Evolutionary conservation across 2,113 vertebrate species (phyloP).

Genomic region (Dromiciops gliroides): DNA sequence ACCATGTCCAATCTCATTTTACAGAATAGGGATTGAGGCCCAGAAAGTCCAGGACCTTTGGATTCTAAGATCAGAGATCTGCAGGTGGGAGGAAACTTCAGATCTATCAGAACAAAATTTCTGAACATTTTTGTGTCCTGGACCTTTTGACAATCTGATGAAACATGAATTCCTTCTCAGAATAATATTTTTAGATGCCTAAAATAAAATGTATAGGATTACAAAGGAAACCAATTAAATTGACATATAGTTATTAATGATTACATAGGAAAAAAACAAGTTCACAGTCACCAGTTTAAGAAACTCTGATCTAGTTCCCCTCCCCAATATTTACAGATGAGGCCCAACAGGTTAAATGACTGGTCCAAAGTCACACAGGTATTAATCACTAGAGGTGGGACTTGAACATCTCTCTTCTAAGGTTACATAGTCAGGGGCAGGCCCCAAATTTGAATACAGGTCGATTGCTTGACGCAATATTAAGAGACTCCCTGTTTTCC

Average conservation of each 20-base stretch:
- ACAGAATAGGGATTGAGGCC: background rate
- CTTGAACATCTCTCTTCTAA: background rate
- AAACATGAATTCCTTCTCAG: background rate
- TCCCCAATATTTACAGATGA: background rate
- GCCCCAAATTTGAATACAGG: background rate
- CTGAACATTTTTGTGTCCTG: background rate
- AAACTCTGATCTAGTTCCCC: background rate
- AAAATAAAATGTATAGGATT: background rate
- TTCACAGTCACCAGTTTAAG: background rate
- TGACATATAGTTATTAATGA: background rate
- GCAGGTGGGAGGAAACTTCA: background rate
- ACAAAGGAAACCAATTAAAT: background rate
- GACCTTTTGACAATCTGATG: background rate
- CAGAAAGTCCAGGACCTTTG: background rate
- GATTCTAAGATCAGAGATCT: background rate
- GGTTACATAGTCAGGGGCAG: background rate
- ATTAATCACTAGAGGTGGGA: background rate
- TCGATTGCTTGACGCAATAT: no score
- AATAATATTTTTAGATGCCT: background rate
- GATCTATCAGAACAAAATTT: background rate
- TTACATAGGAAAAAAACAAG: no score
- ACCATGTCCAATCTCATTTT: background rate
- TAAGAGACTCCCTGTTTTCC: no score
- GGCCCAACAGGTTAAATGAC: background rate
- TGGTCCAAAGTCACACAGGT: background rate